Evolutionary conservation across 2,113 vertebrate genomes (phyloP), one percentile per base, ranked within the genome.

Genomic region (Oreotragus oreotragus): DNA sequence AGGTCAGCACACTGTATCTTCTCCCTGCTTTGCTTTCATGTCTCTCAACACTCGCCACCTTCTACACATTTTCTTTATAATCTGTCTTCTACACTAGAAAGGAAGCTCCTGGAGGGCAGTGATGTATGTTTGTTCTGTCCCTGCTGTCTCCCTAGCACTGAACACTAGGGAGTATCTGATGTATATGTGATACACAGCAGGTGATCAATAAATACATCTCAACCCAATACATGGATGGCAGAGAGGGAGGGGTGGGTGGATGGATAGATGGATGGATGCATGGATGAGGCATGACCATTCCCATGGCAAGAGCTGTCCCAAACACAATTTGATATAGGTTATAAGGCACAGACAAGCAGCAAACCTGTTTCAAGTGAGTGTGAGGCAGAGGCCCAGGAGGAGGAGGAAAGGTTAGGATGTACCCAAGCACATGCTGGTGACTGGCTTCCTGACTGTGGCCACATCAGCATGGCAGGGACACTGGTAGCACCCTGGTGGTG

Each of bases 401-500:
- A 92, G 77, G 45, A 92, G 77, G 27, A 33, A n/a, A 11, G 77
- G 11, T 25, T 10, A 70, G 23, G 84, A 27, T 0, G 9, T 7
- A 51, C 27, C 45, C 33, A 25, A 84, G 66, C 57, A n/a, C 3
- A 2, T 7, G 21, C 6, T 8, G 25, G 33, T 33, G 8, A 12
- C 12, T 2, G 27, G 36, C 43, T 45, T 85, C n/a, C 13, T 33
- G 9, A 16, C 16, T 11, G 53, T 27, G 51, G 55, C 21, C 55
- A 17, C 36, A 11, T 70, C 33, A 16, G 53, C 15, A 47, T 81
- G 73, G 39, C 9, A 36, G 23, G 58, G n/a, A 47, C 25, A 5
- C 1, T 39, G 23, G 16, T 3, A 6, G 17, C 6, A 3, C 36
- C 3, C 73, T 43, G 13, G 60, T 47, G 1, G 12, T 57, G 14